Percentiles rank a stretch among this genome's conserved stretches.
Evolutionary conservation across 2,797 vertebrate genomes (phyloP).

Genomic region (Eulemur coronatus): DNA sequence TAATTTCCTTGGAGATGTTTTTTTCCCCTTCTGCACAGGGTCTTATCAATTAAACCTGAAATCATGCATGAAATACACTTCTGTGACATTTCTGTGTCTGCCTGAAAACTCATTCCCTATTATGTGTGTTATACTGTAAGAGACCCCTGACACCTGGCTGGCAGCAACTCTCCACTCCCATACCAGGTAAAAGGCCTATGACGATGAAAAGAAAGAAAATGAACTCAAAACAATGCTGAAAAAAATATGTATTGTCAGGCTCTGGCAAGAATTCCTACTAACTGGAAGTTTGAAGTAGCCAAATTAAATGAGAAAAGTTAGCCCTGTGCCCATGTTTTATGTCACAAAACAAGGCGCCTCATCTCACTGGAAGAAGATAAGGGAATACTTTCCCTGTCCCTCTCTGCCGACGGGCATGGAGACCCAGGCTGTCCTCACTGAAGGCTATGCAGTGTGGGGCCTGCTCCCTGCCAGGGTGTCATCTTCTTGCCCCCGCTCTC

Average conservation of each 20-base stretch:
- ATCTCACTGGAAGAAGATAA: neutral
- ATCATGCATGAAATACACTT: accelerated
- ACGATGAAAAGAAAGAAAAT: neutral
- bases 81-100: neutral
- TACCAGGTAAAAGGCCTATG: neutral
- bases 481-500: neutral
- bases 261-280: neutral
- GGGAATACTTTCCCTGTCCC: neutral
- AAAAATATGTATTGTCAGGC: neutral
- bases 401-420: neutral
- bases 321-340: neutral
- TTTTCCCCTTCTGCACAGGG: neutral
- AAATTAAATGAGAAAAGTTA: neutral
- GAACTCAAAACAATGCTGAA: neutral
- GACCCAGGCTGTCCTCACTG: neutral
- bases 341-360: neutral
- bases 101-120: neutral
- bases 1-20: neutral
- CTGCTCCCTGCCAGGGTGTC: neutral
- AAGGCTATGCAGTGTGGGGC: accelerated
- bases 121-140: neutral
- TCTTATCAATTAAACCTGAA: neutral
- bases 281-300: neutral
- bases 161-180: neutral
- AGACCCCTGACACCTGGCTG: neutral